Percentiles rank a stretch among this genome's conserved stretches.
These are phyloP conservation scores for Laspeyria flexula DNA, from an alignment of 2,888 invertebrate species.

Conservation along the genomic window DNA sequence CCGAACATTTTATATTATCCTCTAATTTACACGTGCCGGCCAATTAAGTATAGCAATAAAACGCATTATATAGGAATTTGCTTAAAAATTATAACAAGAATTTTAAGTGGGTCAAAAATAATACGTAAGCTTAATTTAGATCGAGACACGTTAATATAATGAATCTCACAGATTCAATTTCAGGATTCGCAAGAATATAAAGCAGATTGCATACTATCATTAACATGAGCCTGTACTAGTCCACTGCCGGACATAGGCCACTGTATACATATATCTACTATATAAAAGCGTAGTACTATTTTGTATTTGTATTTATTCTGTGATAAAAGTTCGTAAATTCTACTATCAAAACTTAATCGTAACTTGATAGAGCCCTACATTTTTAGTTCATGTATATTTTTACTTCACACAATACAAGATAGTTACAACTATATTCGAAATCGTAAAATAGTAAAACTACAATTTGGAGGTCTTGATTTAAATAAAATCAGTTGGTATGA, in stretches of 20 bases:
- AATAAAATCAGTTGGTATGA: conserved; percentile 55
- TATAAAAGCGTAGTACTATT: too few relatives aligned
- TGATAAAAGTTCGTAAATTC: too few relatives aligned
- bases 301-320: too few relatives aligned
- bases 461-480: conserved; percentile 30
- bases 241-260: too few relatives aligned
- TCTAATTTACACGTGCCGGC: conserved; percentile 76
- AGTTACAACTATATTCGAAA: too few relatives aligned
- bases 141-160: conserved; percentile 9
- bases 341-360: too few relatives aligned
- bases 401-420: too few relatives aligned
- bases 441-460: conserved; percentile 14
- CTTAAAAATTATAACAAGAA: conserved; percentile 51
- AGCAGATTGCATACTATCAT: too few relatives aligned
- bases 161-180: not conserved
- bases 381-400: too few relatives aligned
- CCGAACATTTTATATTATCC: conserved; percentile 61
- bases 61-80: conserved; percentile 59
- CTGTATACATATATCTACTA: too few relatives aligned
- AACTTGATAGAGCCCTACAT: too few relatives aligned
- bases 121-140: conserved; percentile 34
- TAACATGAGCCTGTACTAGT: too few relatives aligned
- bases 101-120: conserved; percentile 51
- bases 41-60: conserved; percentile 72
- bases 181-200: not conserved